A percentile compares a stretch with the other conserved stretches of the same genome.
These are phyloP conservation scores for Metacarcinus magister DNA, from an alignment of 2,888 invertebrate species.

Conservation along the genomic window DNA sequence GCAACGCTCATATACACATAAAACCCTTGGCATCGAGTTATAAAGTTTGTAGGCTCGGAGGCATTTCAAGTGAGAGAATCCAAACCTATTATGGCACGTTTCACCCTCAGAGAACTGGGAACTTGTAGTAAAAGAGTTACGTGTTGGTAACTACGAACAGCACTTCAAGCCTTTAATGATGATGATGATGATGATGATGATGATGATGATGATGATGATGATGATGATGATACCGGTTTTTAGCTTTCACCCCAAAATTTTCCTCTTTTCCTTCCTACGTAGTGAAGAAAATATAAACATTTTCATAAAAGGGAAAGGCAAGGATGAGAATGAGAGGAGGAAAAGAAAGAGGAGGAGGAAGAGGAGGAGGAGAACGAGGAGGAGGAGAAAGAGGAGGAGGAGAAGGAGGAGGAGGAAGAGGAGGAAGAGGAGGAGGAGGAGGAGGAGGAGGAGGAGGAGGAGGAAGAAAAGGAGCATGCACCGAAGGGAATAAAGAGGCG, in stretches of 20 bases:
- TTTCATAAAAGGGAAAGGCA: background rate
- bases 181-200: background rate
- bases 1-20: background rate
- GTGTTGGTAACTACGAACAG: no score
- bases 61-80: no score
- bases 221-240: no score
- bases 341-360: background rate
- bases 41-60: background rate
- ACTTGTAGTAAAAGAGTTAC: no score
- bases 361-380: background rate
- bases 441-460: constrained; percentile 44
- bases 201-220: no score
- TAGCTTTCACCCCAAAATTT: no score
- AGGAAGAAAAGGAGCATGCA: background rate
- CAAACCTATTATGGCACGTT: no score
- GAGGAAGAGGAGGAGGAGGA: background rate
- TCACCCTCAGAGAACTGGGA: no score
- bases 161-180: no score
- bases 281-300: no score
- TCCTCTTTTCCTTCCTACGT: background rate
- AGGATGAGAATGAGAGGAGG: background rate
- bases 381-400: background rate
- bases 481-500: background rate
- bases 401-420: background rate
- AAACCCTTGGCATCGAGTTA: background rate